Conservation (phyloP, 2,113 vertebrate species). For the Xiphophorus maculatus region DNA sequence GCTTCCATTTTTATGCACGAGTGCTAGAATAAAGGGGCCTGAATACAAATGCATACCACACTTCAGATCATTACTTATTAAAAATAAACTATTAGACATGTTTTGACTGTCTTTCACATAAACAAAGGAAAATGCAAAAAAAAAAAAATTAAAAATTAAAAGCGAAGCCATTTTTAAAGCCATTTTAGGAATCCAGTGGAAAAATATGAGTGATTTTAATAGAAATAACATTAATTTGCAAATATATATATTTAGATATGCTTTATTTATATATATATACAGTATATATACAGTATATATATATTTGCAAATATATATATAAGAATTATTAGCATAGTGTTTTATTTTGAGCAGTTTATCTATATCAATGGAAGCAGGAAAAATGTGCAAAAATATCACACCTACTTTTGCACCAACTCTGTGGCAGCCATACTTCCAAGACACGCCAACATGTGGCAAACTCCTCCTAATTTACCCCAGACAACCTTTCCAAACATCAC, state of each 20-base stretch:
- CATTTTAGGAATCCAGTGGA: neutral
- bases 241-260: too few relatives aligned
- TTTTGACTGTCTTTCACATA: neutral
- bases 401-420: neutral
- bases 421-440: slow-evolving; percentile 3
- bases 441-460: slow-evolving; percentile 16
- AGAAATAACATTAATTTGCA: too few relatives aligned
- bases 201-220: neutral
- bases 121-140: too few relatives aligned
- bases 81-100: neutral
- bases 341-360: too few relatives aligned
- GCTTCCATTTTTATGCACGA: neutral
- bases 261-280: too few relatives aligned
- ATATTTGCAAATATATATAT: too few relatives aligned
- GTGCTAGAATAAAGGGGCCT: neutral
- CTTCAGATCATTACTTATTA: neutral
- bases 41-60: neutral
- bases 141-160: too few relatives aligned
- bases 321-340: too few relatives aligned
- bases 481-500: slow-evolving; percentile 35
- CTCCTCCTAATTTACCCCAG: slow-evolving; percentile 20
- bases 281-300: too few relatives aligned
- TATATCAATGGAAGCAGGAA: neutral
- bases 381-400: neutral
- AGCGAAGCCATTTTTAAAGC: neutral